Base-by-base conservation (phyloP, 2,888 invertebrate genomes). In the Meteorus cinctellus region DNA sequence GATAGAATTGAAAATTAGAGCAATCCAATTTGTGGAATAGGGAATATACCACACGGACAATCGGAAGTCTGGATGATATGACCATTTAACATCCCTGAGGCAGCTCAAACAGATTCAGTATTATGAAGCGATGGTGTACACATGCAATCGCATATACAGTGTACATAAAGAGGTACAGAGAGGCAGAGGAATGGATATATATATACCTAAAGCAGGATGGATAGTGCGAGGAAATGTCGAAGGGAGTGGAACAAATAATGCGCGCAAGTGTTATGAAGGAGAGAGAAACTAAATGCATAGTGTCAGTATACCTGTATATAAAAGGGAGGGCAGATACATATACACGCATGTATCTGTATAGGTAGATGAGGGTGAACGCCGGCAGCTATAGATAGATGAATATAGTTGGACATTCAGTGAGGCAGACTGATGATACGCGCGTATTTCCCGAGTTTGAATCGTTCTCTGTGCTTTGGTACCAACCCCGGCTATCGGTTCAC, bases 41-140 rank as follows among this genome's bases (percentile, higher is more conserved):
- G 2, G 16, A 63, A 34, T 63, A 31, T 29, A 4, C 16, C 19
- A 34, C 31, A 65, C 41, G 65, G 36, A 65, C 65, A 65, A 65
- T 65, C 65, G 41, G 65, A 65, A 41, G 34, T 65, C 65, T 66
- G 71, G 74, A 85, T 85, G 85, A 48, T 83, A 86, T 86, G 86
- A 85, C 86, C 85, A 88, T 86, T 89, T 87, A 87, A 89, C 87
- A 87, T 87, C 88, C 89, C 88, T 84, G 85, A 88, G 89, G 88
- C 88, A 84, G 84, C 85, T 87, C 89, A 88, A 89, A 88, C 85
- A 88, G 86, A 88, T 88, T 87, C 87, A 86, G 85, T 84, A 88
- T 88, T 88, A 87, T 85, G 87, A 82, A 84, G 84, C 84, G 83
- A 82, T 81, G 81, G 84, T 84, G 85, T 82, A 87, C 82, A 86